Evolutionary conservation across 1,140 invertebrate genomes (phyloP).

Genomic region (Prorops nasuta): DNA sequence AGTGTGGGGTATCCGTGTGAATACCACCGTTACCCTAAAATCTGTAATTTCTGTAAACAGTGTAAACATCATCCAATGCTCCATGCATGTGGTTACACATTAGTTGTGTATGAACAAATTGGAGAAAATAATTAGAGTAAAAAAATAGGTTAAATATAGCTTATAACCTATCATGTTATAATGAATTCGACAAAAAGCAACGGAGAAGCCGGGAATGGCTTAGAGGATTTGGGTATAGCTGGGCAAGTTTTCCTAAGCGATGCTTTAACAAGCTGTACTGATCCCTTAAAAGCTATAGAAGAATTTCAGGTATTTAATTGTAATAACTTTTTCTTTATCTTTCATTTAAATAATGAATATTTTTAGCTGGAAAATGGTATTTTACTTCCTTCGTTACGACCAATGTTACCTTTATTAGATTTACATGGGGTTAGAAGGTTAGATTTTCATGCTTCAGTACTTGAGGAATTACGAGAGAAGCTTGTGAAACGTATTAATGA

Average conservation of each 20-base stretch:
- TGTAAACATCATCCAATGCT: too few species aligned
- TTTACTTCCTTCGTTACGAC: constrained; percentile 84
- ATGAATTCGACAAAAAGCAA: constrained; percentile 45
- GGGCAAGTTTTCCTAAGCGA: constrained; percentile 87
- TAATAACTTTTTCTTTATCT: not conserved
- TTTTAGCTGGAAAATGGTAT: constrained; percentile 87
- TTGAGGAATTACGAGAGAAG: constrained; percentile 91
- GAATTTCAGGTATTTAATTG: constrained; percentile 80
- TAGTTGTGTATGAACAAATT: too few species aligned
- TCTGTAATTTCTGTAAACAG: too few species aligned
- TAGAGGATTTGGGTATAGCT: constrained; percentile 91
- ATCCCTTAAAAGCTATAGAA: constrained; percentile 94
- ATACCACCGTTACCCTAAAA: too few species aligned
- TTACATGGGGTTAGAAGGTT: constrained; percentile 87
- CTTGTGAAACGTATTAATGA: constrained; percentile 86
- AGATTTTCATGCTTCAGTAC: constrained; percentile 92
- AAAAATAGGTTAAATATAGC: too few species aligned
- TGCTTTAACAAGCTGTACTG: constrained; percentile 91
- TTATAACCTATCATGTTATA: too few species aligned
- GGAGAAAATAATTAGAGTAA: too few species aligned
- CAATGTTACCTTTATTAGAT: constrained; percentile 92
- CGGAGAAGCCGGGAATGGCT: constrained; percentile 37
- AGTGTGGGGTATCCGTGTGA: too few species aligned
- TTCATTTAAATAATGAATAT: not conserved
- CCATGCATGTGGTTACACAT: too few species aligned